phyloP scores from a whole-genome alignment of 1,140 invertebrate genomes.

The Brachionus asplanchnoidis region DNA sequence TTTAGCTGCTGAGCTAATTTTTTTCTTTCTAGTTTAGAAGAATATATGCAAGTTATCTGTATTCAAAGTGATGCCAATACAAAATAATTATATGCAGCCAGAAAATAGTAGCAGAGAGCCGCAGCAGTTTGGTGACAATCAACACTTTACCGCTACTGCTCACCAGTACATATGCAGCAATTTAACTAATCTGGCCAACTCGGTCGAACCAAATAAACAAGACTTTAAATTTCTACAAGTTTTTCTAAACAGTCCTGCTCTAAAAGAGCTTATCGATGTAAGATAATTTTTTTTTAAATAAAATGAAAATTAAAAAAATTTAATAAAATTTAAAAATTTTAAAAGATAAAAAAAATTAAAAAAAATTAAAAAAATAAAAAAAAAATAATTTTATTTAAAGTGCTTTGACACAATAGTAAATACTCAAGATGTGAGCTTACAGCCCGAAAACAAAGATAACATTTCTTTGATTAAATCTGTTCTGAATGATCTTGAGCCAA shows the following conservation, averaged over 20 bases:
- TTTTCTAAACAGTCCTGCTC: constrained; percentile 29
- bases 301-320: no score
- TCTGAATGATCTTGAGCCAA: constrained; percentile 20
- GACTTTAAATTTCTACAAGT: constrained; percentile 38
- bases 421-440: constrained; percentile 36
- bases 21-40: neutral
- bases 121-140: neutral
- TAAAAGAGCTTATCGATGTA: constrained; percentile 37
- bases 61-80: neutral
- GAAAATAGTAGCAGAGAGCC: neutral
- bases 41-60: neutral
- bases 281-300: neutral
- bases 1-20: neutral
- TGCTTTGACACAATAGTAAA: constrained; percentile 37
- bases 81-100: constrained; percentile 3
- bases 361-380: no score
- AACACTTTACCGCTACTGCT: constrained; percentile 22
- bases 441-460: constrained; percentile 25
- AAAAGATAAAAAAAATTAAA: no score
- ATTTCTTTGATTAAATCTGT: constrained; percentile 26
- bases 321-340: neutral
- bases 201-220: constrained; percentile 15
- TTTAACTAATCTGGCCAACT: neutral
- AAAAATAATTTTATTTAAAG: neutral
- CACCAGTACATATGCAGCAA: constrained; percentile 28